These are phyloP conservation scores for Elaphurus davidianus DNA, from an alignment of 2,113 vertebrate genomes.

Conservation along the genomic window DNA sequence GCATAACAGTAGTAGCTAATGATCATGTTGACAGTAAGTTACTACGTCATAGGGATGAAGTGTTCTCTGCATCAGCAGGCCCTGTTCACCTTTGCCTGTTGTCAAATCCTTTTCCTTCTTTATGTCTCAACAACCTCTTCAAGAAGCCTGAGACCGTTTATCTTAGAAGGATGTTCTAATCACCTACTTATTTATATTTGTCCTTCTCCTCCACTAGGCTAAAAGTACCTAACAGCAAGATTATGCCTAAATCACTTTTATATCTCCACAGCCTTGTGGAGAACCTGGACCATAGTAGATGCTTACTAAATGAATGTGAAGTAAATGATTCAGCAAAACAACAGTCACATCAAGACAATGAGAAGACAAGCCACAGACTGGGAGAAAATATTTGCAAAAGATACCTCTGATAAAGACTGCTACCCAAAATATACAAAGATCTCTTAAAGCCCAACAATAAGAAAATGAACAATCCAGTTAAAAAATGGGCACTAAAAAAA, in stretches of 20 bases:
- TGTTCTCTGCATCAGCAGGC: neutral
- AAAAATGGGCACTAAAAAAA: neutral
- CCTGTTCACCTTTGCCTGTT: neutral
- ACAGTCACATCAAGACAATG: neutral
- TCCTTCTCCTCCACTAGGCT: neutral
- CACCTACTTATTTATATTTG: neutral
- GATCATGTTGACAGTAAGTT: neutral
- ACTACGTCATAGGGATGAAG: neutral
- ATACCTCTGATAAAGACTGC: neutral
- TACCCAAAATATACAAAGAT: neutral
- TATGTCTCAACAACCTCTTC: neutral
- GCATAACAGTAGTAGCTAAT: neutral
- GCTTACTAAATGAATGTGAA: neutral
- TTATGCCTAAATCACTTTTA: neutral
- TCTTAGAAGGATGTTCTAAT: neutral
- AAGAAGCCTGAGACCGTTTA: neutral
- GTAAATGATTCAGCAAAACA: neutral
- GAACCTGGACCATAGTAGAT: neutral
- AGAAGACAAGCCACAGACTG: neutral
- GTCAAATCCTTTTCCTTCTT: slow-evolving; percentile 4
- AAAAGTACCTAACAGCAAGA: neutral
- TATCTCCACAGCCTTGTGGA: neutral
- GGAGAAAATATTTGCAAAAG: slow-evolving; percentile 2
- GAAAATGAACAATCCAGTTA: neutral
- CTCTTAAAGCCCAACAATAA: neutral